Evolutionary conservation across 2,113 vertebrate genomes (phyloP).

Genomic region (Dasypus novemcinctus): DNA sequence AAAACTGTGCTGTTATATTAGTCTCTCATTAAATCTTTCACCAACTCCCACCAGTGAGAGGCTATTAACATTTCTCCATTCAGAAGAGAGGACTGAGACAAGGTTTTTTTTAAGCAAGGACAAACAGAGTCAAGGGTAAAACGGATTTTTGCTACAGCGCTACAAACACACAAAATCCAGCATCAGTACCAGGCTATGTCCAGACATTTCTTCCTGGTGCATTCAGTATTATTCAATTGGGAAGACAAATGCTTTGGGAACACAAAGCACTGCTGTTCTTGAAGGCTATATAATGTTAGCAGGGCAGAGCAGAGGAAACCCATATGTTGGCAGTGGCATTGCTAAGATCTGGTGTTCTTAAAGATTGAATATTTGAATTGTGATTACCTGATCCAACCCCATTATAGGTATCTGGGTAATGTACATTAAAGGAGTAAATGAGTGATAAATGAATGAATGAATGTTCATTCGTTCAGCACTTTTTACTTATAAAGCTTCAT

Average conservation of each 20-base stretch:
- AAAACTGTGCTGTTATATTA: not conserved
- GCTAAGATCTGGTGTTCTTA: not conserved
- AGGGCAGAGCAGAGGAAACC: not conserved
- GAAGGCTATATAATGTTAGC: not conserved
- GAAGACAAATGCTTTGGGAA: not conserved
- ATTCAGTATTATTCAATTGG: too few relatives aligned
- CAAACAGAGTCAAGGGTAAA: not conserved
- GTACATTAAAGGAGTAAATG: not conserved
- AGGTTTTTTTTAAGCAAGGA: not conserved
- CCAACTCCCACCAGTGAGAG: not conserved
- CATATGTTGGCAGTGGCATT: not conserved
- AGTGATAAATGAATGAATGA: conserved; percentile 38
- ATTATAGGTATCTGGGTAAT: not conserved
- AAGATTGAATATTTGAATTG: not conserved
- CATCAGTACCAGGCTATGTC: not conserved
- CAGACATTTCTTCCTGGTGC: not conserved
- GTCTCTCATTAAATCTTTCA: not conserved
- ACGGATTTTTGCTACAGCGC: not conserved
- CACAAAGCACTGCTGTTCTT: not conserved
- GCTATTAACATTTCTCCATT: not conserved
- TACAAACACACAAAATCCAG: not conserved
- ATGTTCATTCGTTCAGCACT: conserved; percentile 57
- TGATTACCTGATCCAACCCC: not conserved
- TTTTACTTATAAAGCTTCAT: conserved; percentile 58
- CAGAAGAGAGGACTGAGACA: not conserved